phyloP scores from a whole-genome alignment of 2,888 invertebrate species.

The Netelia melanura region DNA sequence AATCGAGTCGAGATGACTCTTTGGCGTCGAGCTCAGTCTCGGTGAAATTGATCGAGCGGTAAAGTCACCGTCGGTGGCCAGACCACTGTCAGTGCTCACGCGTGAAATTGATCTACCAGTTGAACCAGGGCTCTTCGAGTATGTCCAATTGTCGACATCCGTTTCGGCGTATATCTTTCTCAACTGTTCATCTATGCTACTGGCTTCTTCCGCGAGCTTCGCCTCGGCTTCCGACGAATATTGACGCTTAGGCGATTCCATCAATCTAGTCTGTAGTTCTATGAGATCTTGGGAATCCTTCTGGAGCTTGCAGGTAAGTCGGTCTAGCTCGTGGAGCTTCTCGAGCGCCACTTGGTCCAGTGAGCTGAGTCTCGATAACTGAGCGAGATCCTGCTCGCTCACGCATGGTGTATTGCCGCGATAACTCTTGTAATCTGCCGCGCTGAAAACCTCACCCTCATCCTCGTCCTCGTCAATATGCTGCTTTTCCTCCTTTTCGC shows the following conservation, averaged over 20 bases:
- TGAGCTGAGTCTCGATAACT: constrained; percentile 90
- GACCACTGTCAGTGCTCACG: constrained; percentile 86
- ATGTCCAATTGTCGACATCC: constrained; percentile 89
- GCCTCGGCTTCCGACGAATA: constrained; percentile 86
- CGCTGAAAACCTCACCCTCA: constrained; percentile 89
- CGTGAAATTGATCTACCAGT: constrained; percentile 82
- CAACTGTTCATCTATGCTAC: constrained; percentile 89
- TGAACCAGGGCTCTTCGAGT: constrained; percentile 88
- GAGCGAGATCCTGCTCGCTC: constrained; percentile 92
- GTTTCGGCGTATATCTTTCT: constrained; percentile 89
- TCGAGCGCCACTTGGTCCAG: constrained; percentile 92
- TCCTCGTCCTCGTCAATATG: constrained; percentile 85
- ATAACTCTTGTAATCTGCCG: constrained; percentile 92
- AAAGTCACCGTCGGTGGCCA: constrained; percentile 88
- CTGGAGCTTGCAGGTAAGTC: constrained; percentile 91
- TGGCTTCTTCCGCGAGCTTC: constrained; percentile 88
- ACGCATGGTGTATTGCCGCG: constrained; percentile 91
- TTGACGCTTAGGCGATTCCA: constrained; percentile 88
- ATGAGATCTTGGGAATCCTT: constrained; percentile 92
- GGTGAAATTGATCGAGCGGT: constrained; percentile 82
- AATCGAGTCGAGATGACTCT: constrained; percentile 80
- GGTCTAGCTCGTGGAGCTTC: constrained; percentile 92
- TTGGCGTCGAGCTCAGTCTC: constrained; percentile 80
- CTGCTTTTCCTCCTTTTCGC: constrained; percentile 64
- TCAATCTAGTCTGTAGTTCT: constrained; percentile 90